Conservation (phyloP, 2,888 invertebrate genomes). For the Apotomis turbidana region DNA sequence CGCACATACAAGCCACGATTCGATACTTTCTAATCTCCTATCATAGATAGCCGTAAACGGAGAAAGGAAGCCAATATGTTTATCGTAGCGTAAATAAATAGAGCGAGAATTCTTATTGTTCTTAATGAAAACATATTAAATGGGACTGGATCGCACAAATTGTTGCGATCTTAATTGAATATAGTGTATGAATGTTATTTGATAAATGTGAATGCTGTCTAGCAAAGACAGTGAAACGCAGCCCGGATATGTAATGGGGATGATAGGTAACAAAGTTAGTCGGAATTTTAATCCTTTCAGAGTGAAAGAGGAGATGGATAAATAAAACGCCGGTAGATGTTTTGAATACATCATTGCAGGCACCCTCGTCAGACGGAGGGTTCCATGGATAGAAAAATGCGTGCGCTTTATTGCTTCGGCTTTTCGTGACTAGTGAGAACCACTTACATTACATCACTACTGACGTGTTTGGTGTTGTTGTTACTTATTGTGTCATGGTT, state of each 20-base stretch:
- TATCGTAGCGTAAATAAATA: constrained; percentile 37
- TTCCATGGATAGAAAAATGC: constrained; percentile 48
- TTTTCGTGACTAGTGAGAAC: constrained; percentile 42
- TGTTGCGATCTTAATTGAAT: constrained; percentile 5
- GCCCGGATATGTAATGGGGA: constrained; percentile 1
- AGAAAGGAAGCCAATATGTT: constrained; percentile 43
- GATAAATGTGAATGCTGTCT: neutral
- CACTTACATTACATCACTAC: constrained; percentile 39
- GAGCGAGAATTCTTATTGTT: constrained; percentile 28
- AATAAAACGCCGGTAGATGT: constrained; percentile 47
- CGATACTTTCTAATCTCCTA: constrained; percentile 47
- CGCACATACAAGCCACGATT: constrained; percentile 43
- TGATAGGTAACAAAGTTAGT: constrained; percentile 16
- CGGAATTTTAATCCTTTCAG: constrained; percentile 37
- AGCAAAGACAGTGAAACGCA: neutral
- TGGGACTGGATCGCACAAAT: neutral
- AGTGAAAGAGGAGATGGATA: constrained; percentile 44
- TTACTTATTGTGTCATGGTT: neutral
- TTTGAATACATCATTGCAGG: constrained; percentile 54
- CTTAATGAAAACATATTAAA: constrained; percentile 22
- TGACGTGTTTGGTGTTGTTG: neutral
- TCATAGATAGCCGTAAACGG: constrained; percentile 40
- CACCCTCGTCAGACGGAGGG: constrained; percentile 52
- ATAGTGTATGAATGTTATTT: neutral
- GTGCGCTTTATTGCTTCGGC: constrained; percentile 43